Conservation (phyloP, 2,113 vertebrate species). For the Pristiophorus japonicus region DNA sequence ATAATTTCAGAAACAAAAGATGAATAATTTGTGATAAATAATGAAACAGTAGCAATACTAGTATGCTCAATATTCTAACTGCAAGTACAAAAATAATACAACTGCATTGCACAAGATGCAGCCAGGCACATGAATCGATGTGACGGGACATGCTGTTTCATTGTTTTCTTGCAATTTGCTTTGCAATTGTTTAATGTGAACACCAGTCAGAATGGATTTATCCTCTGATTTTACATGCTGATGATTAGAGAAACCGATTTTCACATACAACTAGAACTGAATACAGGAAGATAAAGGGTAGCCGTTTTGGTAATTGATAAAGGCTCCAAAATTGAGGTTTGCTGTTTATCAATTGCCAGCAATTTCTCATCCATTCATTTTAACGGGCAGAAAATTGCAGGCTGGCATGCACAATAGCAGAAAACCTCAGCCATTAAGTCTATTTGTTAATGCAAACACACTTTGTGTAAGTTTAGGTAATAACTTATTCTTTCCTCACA, state of each 20-base stretch:
- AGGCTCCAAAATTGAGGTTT: neutral
- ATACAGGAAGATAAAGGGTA: neutral
- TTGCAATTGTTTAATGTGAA: neutral
- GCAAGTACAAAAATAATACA: neutral
- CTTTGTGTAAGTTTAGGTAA: neutral
- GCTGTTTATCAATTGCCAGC: neutral
- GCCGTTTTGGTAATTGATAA: neutral
- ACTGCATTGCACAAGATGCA: neutral
- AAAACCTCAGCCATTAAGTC: neutral
- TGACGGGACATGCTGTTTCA: neutral
- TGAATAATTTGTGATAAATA: neutral
- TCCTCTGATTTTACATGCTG: neutral
- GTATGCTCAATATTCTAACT: neutral
- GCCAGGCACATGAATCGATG: neutral
- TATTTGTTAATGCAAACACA: neutral
- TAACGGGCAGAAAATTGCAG: neutral
- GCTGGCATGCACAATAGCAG: neutral
- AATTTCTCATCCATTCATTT: neutral
- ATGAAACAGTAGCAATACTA: neutral
- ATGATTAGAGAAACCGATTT: neutral
- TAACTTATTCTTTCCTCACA: neutral
- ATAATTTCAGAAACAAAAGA: neutral
- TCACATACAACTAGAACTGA: neutral
- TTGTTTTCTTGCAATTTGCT: neutral
- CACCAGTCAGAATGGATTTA: conserved; percentile 10